Base-by-base conservation (phyloP, 2,113 vertebrate species). In the Morone saxatilis region DNA sequence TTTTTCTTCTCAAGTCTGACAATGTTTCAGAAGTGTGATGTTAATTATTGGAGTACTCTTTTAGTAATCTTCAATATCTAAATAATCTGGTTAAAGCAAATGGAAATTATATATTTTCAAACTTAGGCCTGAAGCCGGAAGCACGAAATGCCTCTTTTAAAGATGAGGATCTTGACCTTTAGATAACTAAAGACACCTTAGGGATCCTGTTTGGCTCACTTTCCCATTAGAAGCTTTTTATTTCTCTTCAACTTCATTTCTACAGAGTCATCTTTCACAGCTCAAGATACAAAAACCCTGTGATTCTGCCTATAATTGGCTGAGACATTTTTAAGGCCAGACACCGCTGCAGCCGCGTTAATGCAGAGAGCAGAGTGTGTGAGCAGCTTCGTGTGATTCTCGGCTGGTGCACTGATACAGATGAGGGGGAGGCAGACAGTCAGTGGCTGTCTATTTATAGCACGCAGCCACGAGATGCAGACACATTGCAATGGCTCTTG, bases 361-460 rank as follows among this genome's bases (percentile, higher is more conserved):
- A 84, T 61, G 63, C 81, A 48, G 80, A 71, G 69, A 74, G 71
- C 22, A 12, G 43, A 22, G 51, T 43, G 59, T 54, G 80, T 51
- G 87, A 80, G 81, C 63, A 63, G 65, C 71, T 57, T 61, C n/a
- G 53, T 65, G 40, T 61, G 86, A 75, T 71, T 71, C 81, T 61
- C 45, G 13, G 73, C 83, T 81, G 81, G 54, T 76, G 87, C 85
- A 41, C 75, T 25, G 82, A 72, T 91, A 63, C 80, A 87, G 85
- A 90, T 86, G 80, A 80, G 91, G 71, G 47, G 87, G 78, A 61
- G 75, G 82, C 80, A 77, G 77, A 76, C 85, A 77, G 80, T 72
- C 84, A 72, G 85, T 43, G 8, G 79, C 70, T 17, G 59, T 41
- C 78, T 90, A 91, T 93, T 86, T 85, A 86, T 91, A 91, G 85